Evolutionary conservation across 2,888 invertebrate species (phyloP).

Genomic region (Eilema griseolum): DNA sequence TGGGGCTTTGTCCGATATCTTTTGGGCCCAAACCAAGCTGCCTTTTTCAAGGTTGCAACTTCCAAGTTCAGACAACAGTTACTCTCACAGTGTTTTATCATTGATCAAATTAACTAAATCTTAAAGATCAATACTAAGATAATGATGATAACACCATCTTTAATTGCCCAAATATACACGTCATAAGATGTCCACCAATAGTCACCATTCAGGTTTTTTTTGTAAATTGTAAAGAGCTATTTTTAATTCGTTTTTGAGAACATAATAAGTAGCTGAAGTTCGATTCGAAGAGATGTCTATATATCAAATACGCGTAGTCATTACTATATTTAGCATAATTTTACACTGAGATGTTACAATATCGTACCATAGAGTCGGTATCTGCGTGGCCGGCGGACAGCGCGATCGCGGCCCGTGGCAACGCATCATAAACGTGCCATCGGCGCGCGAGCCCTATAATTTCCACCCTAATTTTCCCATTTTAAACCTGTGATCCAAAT

Average conservation of each 20-base stretch:
- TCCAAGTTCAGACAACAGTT: not conserved
- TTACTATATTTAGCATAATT: conserved; percentile 51
- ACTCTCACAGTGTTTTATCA: not conserved
- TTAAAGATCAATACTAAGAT: too few species aligned
- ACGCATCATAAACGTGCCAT: conserved; percentile 72
- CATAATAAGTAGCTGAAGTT: not conserved
- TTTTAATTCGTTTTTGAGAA: too few species aligned
- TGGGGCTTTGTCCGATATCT: not conserved
- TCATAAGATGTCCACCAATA: too few species aligned
- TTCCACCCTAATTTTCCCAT: conserved; percentile 78
- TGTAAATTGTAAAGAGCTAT: too few species aligned
- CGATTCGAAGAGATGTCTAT: conserved; percentile 31
- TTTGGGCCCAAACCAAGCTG: not conserved
- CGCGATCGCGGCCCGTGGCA: conserved; percentile 66
- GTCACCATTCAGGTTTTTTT: too few species aligned
- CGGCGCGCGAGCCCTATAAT: conserved; percentile 79
- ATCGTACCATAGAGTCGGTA: conserved; percentile 43
- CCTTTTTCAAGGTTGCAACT: not conserved
- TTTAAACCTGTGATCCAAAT: conserved; percentile 79
- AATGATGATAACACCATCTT: too few species aligned
- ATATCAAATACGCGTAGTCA: conserved; percentile 24
- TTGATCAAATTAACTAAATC: not conserved
- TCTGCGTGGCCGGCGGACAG: conserved; percentile 46
- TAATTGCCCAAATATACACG: too few species aligned
- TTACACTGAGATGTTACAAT: conserved; percentile 50